These are phyloP conservation scores for Elgonia sp. DNA, from an alignment of 2,888 invertebrate species.

Conservation along the genomic window DNA sequence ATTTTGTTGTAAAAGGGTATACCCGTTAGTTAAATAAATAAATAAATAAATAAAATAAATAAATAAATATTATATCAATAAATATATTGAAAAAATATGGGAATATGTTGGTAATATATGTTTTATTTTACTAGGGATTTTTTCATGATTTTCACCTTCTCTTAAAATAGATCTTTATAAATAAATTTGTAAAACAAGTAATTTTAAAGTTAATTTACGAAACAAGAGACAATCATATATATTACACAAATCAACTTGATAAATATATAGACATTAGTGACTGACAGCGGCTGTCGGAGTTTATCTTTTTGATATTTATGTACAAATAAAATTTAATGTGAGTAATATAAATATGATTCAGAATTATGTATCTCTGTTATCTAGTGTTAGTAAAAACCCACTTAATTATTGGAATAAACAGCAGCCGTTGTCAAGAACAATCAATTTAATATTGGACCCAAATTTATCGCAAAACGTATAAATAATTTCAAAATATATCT, in stretches of 20 bases:
- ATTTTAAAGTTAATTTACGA: not conserved
- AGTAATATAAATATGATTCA: conserved; percentile 85
- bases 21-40: too few relatives aligned
- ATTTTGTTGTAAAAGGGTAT: too few relatives aligned
- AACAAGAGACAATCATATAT: conserved; percentile 24
- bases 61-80: too few relatives aligned
- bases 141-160: too few relatives aligned
- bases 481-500: not conserved
- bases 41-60: too few relatives aligned
- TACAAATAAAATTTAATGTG: conserved; percentile 38
- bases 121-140: too few relatives aligned
- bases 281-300: conserved; percentile 6
- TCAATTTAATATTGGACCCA: conserved; percentile 78
- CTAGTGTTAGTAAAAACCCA: conserved; percentile 94
- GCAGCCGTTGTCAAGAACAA: conserved; percentile 79
- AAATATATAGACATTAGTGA: not conserved
- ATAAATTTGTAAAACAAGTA: not conserved
- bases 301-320: not conserved
- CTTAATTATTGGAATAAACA: conserved; percentile 95
- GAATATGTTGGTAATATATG: too few relatives aligned
- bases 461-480: conserved; percentile 82
- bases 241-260: conserved; percentile 1
- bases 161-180: too few relatives aligned
- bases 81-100: too few relatives aligned
- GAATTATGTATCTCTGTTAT: conserved; percentile 93